Evolutionary conservation across 2,888 invertebrate species (phyloP), one percentile per base, ranked within the genome.

Genomic region (Orthosia cruda): DNA sequence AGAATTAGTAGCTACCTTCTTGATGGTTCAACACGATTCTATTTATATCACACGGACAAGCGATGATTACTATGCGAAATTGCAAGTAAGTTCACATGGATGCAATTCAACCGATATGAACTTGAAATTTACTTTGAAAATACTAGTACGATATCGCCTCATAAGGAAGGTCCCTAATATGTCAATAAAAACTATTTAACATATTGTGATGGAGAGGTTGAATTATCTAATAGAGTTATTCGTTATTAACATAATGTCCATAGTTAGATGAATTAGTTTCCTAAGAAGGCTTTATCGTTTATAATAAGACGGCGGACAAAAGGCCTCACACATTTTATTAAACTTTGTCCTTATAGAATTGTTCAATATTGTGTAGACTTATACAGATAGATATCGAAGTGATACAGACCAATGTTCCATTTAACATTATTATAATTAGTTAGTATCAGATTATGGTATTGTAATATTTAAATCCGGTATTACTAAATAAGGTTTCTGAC

Each of bases 181-280:
- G 40, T 40, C 40, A 40, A 0, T 40, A 76, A 71, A 71, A 63
- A 63, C 74, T 81, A 68, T 75, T 87, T 87, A 54, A 71, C 86
- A 84, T 84, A 66, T 4, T 45, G 49, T 65, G 64, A 71, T 82
- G 73, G 84, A 82, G 73, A 64, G 69, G 71, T 55, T 49, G 45
- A 59, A 26, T 74, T 76, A 32, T 70, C 64, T 77, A 57, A 61
- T 16, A 47, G 16, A 71, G 45, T 66, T 67, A 58, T 54, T 32
- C 26, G 18, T 62, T 61, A 82, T 82, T 74, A 80, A 58, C 71
- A 83, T 85, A 85, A 85, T 76, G 40, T 50, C 58, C 61, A 57
- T 45, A 77, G 77, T 69, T 74, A 59, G 63, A 73, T 83, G 72
- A 61, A 80, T 83, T 76, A 57, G 62, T 83, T 85, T 55, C 74